Base-by-base conservation (phyloP, 2,888 invertebrate genomes). In the Octonoba sinensis region DNA sequence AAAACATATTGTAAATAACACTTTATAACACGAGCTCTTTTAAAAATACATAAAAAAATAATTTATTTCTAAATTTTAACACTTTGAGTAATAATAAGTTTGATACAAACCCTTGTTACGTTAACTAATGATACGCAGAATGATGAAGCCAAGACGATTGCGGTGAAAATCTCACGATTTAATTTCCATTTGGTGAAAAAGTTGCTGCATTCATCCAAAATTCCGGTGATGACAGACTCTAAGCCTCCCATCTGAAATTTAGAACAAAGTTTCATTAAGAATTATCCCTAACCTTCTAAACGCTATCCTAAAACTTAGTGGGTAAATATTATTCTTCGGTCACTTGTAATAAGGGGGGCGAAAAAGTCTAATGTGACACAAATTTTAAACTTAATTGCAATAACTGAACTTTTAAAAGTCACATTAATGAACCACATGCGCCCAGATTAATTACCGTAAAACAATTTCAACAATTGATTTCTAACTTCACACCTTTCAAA, bases 141-240 rank as follows among this genome's bases (percentile, higher is more conserved):
- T 1, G 94, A 94, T 18, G 83, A 49, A 18, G 66, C 64, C 49
- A 84, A 13, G 92, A 94, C 92, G 62, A 92, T 87, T 24, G 93
- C 89, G 0, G 94, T 94, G 88, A 95, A 93, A 84, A 93, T 90
- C 87, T 94, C 94, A n/a, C 95, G 90, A 0, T 93, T 91, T 85
- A 92, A 90, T 88, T 91, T 91, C 66, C 89, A 90, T 8, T 91
- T 91, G 60, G 91, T 91, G 87, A 93, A 92, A 78, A 92, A 91
- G 51, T 87, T 85, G 1, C 92, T 91, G 78, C 94, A 93, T 87
- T 94, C 93, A 87, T 95, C 95, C 89, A 93, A 91, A 57, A 95
- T 89, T 0, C 95, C 95, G 0, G 95, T 95, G 85, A 95, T 93
- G 66, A 95, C 94, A 85, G 95, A 94, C 88, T 95, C 95, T 85